phyloP scores from a whole-genome alignment of 2,113 vertebrate genomes.

The Sapajus apella region DNA sequence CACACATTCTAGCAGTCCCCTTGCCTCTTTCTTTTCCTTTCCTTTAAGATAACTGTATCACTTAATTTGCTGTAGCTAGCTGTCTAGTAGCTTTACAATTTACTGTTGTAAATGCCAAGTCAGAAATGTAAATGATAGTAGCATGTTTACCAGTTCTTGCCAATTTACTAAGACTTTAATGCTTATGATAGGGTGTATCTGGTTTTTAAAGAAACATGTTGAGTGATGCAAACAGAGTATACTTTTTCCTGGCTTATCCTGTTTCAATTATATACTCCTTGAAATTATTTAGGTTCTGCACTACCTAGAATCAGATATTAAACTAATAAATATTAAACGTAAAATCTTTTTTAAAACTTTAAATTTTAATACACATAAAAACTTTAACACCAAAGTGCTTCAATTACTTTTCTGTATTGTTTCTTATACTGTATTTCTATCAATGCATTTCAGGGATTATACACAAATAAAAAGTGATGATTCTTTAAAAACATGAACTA shows the following conservation, averaged over 20 bases:
- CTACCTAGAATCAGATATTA: neutral
- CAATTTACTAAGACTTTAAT: neutral
- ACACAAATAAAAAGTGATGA: neutral
- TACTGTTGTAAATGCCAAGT: neutral
- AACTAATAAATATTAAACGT: neutral
- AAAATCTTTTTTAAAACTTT: neutral
- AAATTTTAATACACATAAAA: neutral
- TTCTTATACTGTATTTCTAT: neutral
- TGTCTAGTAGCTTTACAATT: slow-evolving; percentile 8
- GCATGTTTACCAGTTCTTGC: neutral
- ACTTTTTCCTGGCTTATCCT: neutral
- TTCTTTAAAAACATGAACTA: neutral
- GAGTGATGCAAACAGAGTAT: slow-evolving; percentile 11
- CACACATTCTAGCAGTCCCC: neutral
- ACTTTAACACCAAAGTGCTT: neutral
- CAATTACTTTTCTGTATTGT: neutral
- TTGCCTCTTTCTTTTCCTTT: neutral
- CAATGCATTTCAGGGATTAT: neutral
- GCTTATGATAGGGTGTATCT: neutral
- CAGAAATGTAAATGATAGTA: neutral
- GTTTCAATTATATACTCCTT: neutral
- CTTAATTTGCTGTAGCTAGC: neutral
- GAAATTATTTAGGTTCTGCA: neutral
- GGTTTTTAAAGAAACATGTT: neutral
- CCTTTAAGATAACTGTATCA: neutral